Conservation (phyloP, 2,888 invertebrate genomes). For the Pterostichus madidus region DNA sequence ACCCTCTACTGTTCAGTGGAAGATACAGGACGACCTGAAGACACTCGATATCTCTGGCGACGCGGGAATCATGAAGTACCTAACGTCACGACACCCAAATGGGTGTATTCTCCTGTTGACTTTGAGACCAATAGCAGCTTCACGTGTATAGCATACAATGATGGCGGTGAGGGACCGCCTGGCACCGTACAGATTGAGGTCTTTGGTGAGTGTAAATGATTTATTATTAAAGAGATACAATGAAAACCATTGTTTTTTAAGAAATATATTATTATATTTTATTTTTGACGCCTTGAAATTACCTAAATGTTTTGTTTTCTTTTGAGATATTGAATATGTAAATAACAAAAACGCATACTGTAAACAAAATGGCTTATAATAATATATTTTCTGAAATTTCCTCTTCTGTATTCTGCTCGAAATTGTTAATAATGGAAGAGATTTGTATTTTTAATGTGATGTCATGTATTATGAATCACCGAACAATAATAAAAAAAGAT, state of each 20-base stretch:
- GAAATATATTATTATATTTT: too few relatives aligned
- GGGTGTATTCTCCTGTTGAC: constrained; percentile 90
- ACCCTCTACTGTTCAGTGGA: constrained; percentile 91
- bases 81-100: constrained; percentile 87
- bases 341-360: too few relatives aligned
- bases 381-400: too few relatives aligned
- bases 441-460: background rate
- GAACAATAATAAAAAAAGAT: constrained; percentile 1
- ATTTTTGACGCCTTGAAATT: too few relatives aligned
- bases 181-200: constrained; percentile 86
- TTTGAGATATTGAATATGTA: too few relatives aligned
- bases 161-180: constrained; percentile 88
- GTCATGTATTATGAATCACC: background rate
- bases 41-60: constrained; percentile 88
- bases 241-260: too few relatives aligned
- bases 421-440: too few relatives aligned
- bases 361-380: too few relatives aligned
- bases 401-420: too few relatives aligned
- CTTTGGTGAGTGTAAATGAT: constrained; percentile 78
- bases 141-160: constrained; percentile 92
- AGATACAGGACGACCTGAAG: constrained; percentile 90
- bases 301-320: too few relatives aligned
- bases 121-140: constrained; percentile 93
- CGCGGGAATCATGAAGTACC: constrained; percentile 87
- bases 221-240: background rate